A percentile compares a stretch with the other conserved stretches of the same genome.
These are phyloP conservation scores for Hylaea fasciaria DNA, from an alignment of 2,888 invertebrate genomes.

Conservation along the genomic window DNA sequence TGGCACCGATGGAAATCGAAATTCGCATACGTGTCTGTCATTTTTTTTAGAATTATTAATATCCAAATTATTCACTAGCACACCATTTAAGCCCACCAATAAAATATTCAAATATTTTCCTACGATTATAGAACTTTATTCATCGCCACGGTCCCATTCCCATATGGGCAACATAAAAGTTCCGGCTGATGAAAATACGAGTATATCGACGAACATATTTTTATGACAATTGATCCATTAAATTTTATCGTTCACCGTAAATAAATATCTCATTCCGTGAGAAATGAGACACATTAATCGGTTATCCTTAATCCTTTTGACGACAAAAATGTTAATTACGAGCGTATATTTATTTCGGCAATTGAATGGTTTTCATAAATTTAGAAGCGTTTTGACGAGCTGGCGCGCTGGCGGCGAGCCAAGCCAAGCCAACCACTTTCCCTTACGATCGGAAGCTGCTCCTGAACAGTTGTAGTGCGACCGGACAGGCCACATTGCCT, in stretches of 20 bases:
- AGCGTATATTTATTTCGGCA: slow-evolving; percentile 71
- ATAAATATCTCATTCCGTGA: slow-evolving; percentile 49
- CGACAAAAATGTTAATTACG: slow-evolving; percentile 78
- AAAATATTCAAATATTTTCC: slow-evolving; percentile 9
- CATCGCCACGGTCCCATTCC: slow-evolving; percentile 18
- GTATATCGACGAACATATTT: slow-evolving; percentile 33
- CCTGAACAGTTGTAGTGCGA: slow-evolving; percentile 58
- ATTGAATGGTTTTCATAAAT: slow-evolving; percentile 77
- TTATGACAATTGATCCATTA: slow-evolving; percentile 43
- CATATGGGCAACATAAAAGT: slow-evolving; percentile 25
- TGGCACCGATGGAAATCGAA: slow-evolving; percentile 61
- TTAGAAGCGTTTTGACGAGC: slow-evolving; percentile 66
- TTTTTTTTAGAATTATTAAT: slow-evolving; percentile 59
- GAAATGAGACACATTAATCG: slow-evolving; percentile 55
- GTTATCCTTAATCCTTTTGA: slow-evolving; percentile 68
- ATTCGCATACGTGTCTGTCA: slow-evolving; percentile 59
- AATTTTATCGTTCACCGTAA: slow-evolving; percentile 38
- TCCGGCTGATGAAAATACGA: slow-evolving; percentile 38
- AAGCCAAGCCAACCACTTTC: slow-evolving; percentile 71
- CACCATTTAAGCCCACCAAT: slow-evolving; percentile 11
- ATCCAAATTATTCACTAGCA: slow-evolving; percentile 24
- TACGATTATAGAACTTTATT: slow-evolving; percentile 15
- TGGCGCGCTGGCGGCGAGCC: slow-evolving; percentile 67
- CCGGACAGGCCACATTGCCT: slow-evolving; percentile 72
- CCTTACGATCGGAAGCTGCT: slow-evolving; percentile 62